These are phyloP conservation scores for Orchestes rusci DNA, from an alignment of 2,888 invertebrate species.

Conservation along the genomic window DNA sequence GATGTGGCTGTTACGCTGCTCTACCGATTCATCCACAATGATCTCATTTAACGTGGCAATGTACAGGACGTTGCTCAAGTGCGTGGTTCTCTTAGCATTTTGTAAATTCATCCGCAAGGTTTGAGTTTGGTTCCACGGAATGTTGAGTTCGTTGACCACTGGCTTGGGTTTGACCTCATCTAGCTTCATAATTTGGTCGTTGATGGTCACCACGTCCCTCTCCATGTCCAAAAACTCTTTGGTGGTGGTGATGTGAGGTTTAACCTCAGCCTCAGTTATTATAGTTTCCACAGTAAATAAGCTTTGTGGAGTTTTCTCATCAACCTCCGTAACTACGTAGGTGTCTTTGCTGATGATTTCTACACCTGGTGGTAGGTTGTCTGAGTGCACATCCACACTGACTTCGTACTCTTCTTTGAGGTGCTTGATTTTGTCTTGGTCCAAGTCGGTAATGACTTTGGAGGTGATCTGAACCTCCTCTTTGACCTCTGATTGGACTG, in stretches of 20 bases:
- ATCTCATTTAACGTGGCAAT: slow-evolving; percentile 54
- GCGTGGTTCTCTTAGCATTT: slow-evolving; percentile 49
- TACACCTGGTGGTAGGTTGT: slow-evolving; percentile 25
- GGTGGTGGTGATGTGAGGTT: slow-evolving; percentile 20
- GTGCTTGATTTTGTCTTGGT: slow-evolving; percentile 16
- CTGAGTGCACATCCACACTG: slow-evolving; percentile 26
- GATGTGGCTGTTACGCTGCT: slow-evolving; percentile 52
- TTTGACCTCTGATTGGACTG: too few species aligned
- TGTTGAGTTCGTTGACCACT: slow-evolving; percentile 37
- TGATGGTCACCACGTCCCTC: slow-evolving; percentile 25
- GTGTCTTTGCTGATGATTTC: slow-evolving; percentile 31
- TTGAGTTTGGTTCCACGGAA: slow-evolving; percentile 50
- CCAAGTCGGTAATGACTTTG: slow-evolving; percentile 18
- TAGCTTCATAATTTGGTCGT: slow-evolving; percentile 22
- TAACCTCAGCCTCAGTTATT: slow-evolving; percentile 32
- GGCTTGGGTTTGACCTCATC: slow-evolving; percentile 25
- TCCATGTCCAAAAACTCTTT: slow-evolving; percentile 29
- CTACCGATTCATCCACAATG: slow-evolving; percentile 46
- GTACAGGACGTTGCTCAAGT: slow-evolving; percentile 56
- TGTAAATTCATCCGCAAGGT: slow-evolving; percentile 51
- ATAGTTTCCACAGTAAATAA: slow-evolving; percentile 34
- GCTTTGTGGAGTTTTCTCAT: slow-evolving; percentile 17
- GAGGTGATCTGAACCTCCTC: slow-evolving; percentile 14
- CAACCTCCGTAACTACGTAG: slow-evolving; percentile 24
- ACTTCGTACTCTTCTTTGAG: slow-evolving; percentile 25